phyloP scores from a whole-genome alignment of 2,113 vertebrate genomes.

The Istiophorus platypterus region DNA sequence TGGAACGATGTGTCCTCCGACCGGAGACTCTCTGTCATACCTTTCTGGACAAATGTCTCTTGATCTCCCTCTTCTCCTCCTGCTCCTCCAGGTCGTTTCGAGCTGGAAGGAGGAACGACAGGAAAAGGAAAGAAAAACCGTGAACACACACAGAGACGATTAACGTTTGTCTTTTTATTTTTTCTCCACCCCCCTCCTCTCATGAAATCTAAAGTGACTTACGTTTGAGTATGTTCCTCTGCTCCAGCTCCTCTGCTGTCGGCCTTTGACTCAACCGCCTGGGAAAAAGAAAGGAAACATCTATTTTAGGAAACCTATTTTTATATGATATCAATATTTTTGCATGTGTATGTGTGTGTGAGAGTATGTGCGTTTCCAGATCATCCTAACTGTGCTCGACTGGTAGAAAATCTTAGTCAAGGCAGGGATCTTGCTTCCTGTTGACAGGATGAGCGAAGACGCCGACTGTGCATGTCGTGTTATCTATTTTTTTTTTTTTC shows the following conservation, averaged over 20 bases:
- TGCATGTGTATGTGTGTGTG: too few species aligned
- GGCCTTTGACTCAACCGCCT: constrained; percentile 98
- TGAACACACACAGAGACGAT: not conserved
- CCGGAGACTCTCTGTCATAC: constrained; percentile 77
- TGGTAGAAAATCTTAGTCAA: not conserved
- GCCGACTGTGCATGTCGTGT: constrained; percentile 1
- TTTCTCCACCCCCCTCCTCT: too few species aligned
- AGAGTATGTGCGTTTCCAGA: not conserved
- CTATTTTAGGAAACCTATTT: constrained; percentile 27
- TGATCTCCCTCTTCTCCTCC: constrained; percentile 98
- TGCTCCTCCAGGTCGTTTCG: constrained; percentile 97
- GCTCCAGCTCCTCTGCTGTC: constrained; percentile 96
- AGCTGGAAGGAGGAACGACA: constrained; percentile 80
- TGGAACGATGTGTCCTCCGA: not conserved
- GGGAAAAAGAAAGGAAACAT: constrained; percentile 61
- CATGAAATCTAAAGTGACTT: constrained; percentile 77
- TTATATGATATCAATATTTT: not conserved
- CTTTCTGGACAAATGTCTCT: constrained; percentile 94
- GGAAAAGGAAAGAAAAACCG: not conserved
- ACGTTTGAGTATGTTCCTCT: constrained; percentile 99
- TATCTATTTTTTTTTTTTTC: not conserved
- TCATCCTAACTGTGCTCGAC: not conserved
- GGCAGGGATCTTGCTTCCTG: not conserved
- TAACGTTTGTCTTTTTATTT: too few species aligned
- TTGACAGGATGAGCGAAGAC: not conserved